Evolutionary conservation across 2,113 vertebrate genomes (phyloP).

Genomic region (Notarius quadriscutis): DNA sequence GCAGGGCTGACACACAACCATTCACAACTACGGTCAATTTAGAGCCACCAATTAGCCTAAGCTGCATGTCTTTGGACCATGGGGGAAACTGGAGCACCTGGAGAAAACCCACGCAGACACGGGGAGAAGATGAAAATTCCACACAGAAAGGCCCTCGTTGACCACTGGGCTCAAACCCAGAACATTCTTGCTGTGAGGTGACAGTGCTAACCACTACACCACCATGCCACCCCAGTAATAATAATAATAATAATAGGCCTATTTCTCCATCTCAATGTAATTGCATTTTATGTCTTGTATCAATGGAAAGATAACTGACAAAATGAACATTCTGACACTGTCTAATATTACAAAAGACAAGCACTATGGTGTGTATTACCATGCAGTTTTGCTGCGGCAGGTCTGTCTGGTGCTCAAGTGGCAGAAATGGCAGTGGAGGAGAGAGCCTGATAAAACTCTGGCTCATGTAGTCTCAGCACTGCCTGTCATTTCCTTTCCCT

Average conservation of each 20-base stretch:
- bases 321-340: neutral
- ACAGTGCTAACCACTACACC: too few species aligned
- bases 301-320: neutral
- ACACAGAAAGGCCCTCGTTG: too few species aligned
- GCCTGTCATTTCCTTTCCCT: slow-evolving; percentile 25
- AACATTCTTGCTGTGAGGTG: too few species aligned
- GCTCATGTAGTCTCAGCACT: slow-evolving; percentile 19
- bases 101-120: too few species aligned
- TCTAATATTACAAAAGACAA: neutral
- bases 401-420: slow-evolving; percentile 5
- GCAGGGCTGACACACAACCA: too few species aligned
- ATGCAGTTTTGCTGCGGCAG: neutral
- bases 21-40: too few species aligned
- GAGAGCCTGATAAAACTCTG: slow-evolving; percentile 5
- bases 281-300: neutral
- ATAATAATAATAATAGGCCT: neutral
- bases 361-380: neutral
- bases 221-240: neutral
- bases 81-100: too few species aligned
- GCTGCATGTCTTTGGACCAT: too few species aligned
- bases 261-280: neutral
- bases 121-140: too few species aligned
- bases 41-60: too few species aligned
- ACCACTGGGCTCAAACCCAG: too few species aligned
- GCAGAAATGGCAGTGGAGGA: neutral